Conservation (phyloP, 1,140 invertebrate species). For the Drosophila athabasca region DNA sequence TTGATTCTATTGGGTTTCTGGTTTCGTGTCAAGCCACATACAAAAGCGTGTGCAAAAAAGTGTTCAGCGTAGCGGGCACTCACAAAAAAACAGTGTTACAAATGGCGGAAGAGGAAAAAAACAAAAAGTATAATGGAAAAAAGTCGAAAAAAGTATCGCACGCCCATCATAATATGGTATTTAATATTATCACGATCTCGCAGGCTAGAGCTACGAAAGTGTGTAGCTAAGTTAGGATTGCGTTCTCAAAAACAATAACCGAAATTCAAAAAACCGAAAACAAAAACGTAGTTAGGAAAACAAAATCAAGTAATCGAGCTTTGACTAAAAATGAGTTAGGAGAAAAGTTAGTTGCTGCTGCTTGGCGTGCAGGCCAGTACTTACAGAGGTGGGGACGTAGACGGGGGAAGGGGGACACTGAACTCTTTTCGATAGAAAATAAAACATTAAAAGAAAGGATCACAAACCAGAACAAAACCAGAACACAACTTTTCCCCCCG, state of each 20-base stretch:
- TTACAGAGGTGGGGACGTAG: slow-evolving; percentile 19
- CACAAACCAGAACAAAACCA: background rate
- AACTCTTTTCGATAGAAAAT: slow-evolving; percentile 16
- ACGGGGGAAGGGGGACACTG: background rate
- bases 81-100: slow-evolving; percentile 24
- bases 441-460: slow-evolving; percentile 4
- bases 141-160: slow-evolving; percentile 16
- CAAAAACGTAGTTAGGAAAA: slow-evolving; percentile 8
- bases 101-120: slow-evolving; percentile 32
- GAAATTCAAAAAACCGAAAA: too few relatives aligned
- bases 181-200: slow-evolving; percentile 16
- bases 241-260: slow-evolving; percentile 25
- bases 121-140: slow-evolving; percentile 3
- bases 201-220: slow-evolving; percentile 47
- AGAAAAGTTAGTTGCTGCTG: slow-evolving; percentile 22
- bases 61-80: slow-evolving; percentile 53
- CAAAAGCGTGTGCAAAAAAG: slow-evolving; percentile 69
- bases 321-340: slow-evolving; percentile 19
- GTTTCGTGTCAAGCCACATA: slow-evolving; percentile 56
- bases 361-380: slow-evolving; percentile 17
- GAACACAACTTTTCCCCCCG: too few relatives aligned
- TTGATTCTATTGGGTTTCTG: background rate
- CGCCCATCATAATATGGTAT: slow-evolving; percentile 11
- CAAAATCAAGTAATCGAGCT: slow-evolving; percentile 32
- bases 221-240: slow-evolving; percentile 31